A percentile compares a stretch with the other conserved stretches of the same genome.
phyloP scores from a whole-genome alignment of 2,888 invertebrate species.

The Drymonia ruficornis region DNA sequence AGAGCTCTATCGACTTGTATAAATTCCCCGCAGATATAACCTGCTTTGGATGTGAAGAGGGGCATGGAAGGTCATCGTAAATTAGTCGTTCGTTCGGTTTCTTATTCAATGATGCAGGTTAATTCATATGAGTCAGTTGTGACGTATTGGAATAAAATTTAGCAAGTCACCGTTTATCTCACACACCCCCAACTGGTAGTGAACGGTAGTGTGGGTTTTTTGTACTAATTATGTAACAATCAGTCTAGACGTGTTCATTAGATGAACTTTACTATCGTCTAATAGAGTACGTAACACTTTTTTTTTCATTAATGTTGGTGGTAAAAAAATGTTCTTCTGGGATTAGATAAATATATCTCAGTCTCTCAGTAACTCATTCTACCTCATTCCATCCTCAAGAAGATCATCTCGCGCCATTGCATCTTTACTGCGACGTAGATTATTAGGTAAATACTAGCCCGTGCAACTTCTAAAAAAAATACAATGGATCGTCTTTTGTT shows the following conservation, averaged over 20 bases:
- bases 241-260: neutral
- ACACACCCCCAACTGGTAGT: constrained; percentile 41
- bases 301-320: too few species aligned
- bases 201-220: constrained; percentile 25
- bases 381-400: too few species aligned
- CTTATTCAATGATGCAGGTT: constrained; percentile 15
- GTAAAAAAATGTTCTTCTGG: too few species aligned
- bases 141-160: constrained; percentile 25
- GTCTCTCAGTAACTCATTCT: too few species aligned
- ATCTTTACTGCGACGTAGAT: too few species aligned
- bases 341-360: too few species aligned
- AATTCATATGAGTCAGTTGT: constrained; percentile 21
- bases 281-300: neutral
- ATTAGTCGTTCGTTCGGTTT: constrained; percentile 6
- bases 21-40: constrained; percentile 5
- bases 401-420: too few species aligned
- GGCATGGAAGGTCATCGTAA: constrained; percentile 9
- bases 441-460: too few species aligned
- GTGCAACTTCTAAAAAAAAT: too few species aligned
- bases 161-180: constrained; percentile 32
- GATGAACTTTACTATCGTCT: neutral
- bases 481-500: too few species aligned
- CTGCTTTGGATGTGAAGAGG: neutral
- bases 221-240: neutral
- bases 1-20: constrained; percentile 22